A percentile compares a stretch with the other conserved stretches of the same genome.
phyloP scores from a whole-genome alignment of 2,113 vertebrate genomes.

The Mastomys natalensis region DNA sequence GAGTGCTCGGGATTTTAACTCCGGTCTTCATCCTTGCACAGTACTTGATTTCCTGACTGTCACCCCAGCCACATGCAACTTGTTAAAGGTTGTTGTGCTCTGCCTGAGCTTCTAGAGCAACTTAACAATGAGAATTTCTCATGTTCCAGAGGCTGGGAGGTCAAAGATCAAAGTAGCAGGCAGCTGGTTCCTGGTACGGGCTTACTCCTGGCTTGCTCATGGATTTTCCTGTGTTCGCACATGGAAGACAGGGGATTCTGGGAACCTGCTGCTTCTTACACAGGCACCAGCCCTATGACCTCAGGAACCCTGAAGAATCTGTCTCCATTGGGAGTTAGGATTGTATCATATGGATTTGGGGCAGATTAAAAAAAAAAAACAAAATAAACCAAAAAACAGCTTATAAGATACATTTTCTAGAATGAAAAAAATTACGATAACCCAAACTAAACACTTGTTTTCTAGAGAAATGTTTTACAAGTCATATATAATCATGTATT shows the following conservation, averaged over 20 bases:
- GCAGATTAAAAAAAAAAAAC: neutral
- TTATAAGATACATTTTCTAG: neutral
- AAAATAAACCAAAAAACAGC: neutral
- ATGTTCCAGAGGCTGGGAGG: neutral
- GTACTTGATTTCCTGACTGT: neutral
- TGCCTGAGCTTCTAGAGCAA: neutral
- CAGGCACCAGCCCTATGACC: neutral
- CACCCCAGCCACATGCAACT: neutral
- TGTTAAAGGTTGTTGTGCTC: neutral
- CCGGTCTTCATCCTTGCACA: neutral
- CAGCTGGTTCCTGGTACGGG: neutral
- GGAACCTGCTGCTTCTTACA: neutral
- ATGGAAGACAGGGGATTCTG: neutral
- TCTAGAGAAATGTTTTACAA: conserved; percentile 31
- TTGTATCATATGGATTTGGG: neutral
- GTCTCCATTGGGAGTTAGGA: neutral
- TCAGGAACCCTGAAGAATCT: neutral
- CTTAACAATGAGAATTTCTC: neutral
- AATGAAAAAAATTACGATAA: conserved; percentile 28
- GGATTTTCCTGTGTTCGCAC: neutral
- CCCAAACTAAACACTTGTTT: conserved; percentile 18
- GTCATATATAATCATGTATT: neutral
- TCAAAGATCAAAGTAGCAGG: neutral
- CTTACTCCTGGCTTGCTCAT: neutral
- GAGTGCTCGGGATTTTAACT: neutral